phyloP scores from a whole-genome alignment of 2,113 vertebrate genomes.

The Xenotilapia caudafasciata region DNA sequence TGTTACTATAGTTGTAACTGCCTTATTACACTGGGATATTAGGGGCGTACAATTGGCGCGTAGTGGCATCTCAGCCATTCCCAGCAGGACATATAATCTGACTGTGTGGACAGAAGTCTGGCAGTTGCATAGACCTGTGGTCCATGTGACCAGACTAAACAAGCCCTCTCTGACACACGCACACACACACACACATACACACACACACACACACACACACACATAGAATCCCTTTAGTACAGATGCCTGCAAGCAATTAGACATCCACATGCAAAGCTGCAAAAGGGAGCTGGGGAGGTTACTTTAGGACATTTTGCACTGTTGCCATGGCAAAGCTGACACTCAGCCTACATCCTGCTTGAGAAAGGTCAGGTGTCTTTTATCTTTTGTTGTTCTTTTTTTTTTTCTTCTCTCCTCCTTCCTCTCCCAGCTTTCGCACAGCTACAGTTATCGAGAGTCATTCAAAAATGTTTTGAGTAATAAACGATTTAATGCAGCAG shows the following conservation, averaged over 20 bases:
- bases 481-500: slow-evolving; percentile 9
- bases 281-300: slow-evolving; percentile 62
- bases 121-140: slow-evolving; percentile 40
- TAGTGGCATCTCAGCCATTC: slow-evolving; percentile 32
- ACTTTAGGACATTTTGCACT: slow-evolving; percentile 70
- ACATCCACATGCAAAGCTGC: slow-evolving; percentile 56
- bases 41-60: neutral
- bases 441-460: neutral
- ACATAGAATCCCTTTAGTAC: slow-evolving; percentile 56
- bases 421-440: neutral
- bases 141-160: slow-evolving; percentile 75
- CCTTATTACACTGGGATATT: slow-evolving; percentile 9
- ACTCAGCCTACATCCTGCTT: slow-evolving; percentile 47
- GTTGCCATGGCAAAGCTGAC: slow-evolving; percentile 70
- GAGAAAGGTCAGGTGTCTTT: slow-evolving; percentile 69
- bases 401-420: neutral
- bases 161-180: slow-evolving; percentile 32
- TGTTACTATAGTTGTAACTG: neutral
- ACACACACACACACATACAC: neutral
- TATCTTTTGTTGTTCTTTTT: slow-evolving; percentile 37
- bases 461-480: slow-evolving; percentile 1
- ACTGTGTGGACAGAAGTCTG: slow-evolving; percentile 49
- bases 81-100: slow-evolving; percentile 47
- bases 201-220: neutral
- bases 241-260: slow-evolving; percentile 69